phyloP scores from a whole-genome alignment of 2,888 invertebrate genomes.

The Aquatica leii region DNA sequence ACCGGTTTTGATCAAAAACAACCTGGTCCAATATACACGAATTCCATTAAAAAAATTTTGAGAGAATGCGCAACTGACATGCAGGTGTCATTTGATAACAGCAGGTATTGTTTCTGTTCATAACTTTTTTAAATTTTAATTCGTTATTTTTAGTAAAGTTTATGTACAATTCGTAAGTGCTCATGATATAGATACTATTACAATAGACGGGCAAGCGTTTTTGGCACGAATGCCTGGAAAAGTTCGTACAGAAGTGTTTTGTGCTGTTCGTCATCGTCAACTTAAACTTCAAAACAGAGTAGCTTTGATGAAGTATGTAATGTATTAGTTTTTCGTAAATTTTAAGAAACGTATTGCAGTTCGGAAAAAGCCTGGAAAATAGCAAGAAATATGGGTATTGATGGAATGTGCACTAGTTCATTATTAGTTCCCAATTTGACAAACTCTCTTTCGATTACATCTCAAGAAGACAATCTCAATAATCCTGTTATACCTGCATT shows the following conservation, averaged over 20 bases:
- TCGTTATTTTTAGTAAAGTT: conserved; percentile 66
- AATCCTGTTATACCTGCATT: conserved; percentile 67
- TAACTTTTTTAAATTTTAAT: conserved; percentile 54
- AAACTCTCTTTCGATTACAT: not conserved
- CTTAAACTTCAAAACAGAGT: conserved; percentile 65
- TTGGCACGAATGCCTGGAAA: conserved; percentile 67
- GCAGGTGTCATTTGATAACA: conserved; percentile 63
- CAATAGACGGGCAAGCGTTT: conserved; percentile 54
- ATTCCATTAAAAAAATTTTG: conserved; percentile 69
- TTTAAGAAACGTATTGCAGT: conserved; percentile 11
- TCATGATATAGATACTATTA: conserved; percentile 48
- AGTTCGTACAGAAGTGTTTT: conserved; percentile 75
- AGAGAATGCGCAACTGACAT: conserved; percentile 63
- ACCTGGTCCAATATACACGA: conserved; percentile 75
- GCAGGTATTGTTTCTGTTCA: conserved; percentile 59
- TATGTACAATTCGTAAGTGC: conserved; percentile 71
- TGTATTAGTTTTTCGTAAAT: not conserved
- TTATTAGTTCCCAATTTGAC: not conserved
- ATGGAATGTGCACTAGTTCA: not conserved
- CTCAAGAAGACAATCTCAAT: not conserved
- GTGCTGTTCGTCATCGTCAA: conserved; percentile 74
- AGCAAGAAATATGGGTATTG: conserved; percentile 9
- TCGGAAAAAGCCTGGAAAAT: conserved; percentile 5
- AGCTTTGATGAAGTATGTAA: conserved; percentile 67
- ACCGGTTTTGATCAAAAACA: conserved; percentile 68